Evolutionary conservation across 2,113 vertebrate genomes (phyloP).

Genomic region (Spilogale gracilis): DNA sequence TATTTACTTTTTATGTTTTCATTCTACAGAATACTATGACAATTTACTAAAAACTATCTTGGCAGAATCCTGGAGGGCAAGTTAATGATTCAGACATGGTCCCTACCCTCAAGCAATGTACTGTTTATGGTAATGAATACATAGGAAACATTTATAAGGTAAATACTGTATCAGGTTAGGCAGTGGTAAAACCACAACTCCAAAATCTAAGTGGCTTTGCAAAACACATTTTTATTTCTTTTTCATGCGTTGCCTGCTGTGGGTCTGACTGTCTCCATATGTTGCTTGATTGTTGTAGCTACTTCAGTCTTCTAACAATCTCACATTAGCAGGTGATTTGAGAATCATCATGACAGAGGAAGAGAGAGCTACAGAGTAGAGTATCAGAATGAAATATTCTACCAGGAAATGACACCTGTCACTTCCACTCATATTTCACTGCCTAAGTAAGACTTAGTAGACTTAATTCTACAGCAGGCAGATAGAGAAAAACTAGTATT

Average conservation of each 20-base stretch:
- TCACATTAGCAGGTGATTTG: background rate
- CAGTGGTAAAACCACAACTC: background rate
- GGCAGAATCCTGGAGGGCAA: background rate
- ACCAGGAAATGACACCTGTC: background rate
- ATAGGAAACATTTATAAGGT: conserved; percentile 5
- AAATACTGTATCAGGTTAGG: background rate
- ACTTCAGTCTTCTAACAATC: background rate
- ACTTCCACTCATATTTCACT: background rate
- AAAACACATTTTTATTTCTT: background rate
- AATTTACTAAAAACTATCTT: background rate
- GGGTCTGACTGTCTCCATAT: background rate
- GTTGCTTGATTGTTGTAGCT: background rate
- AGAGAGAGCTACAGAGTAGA: background rate
- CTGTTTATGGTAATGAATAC: background rate
- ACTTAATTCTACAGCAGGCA: background rate
- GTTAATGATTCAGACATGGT: background rate
- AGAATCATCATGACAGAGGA: background rate
- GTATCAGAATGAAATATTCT: background rate
- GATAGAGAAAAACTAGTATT: background rate
- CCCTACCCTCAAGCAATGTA: background rate
- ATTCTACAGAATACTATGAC: background rate
- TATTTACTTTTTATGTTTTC: conserved; percentile 19
- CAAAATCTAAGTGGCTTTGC: background rate
- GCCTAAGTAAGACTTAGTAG: background rate
- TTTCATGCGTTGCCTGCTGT: background rate